phyloP scores from a whole-genome alignment of 92 coral and sea anemone species.

The Zoanthus gigantus region DNA sequence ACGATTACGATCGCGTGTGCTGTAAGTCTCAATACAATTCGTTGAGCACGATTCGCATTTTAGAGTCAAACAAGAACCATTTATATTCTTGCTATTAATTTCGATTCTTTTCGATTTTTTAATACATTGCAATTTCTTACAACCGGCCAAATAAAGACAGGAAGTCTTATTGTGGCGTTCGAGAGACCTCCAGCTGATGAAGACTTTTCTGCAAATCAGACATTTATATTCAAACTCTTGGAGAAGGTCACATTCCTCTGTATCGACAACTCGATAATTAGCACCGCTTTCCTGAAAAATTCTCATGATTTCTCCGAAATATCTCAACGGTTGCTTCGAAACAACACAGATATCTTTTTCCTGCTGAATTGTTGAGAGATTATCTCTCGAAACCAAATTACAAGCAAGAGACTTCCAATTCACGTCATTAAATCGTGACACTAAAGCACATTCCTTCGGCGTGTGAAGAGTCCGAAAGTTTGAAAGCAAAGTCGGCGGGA shows the following conservation, averaged over 20 bases:
- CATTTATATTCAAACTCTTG: conserved; percentile 75
- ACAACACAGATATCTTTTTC: conserved; percentile 63
- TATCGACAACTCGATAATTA: conserved; percentile 49
- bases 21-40: conserved; percentile 77
- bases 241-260: conserved; percentile 57
- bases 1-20: conserved; percentile 69
- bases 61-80: conserved; percentile 5
- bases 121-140: conserved; percentile 61
- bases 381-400: conserved; percentile 57
- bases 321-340: conserved; percentile 52
- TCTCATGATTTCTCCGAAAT: conserved; percentile 59
- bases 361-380: conserved; percentile 58
- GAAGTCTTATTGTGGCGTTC: conserved; percentile 73
- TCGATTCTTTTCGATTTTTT: conserved; percentile 20
- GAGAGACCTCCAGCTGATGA: conserved; percentile 61
- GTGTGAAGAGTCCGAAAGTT: conserved; percentile 79
- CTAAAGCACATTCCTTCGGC: conserved; percentile 63
- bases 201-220: conserved; percentile 72
- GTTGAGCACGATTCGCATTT: conserved; percentile 65
- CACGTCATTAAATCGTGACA: conserved; percentile 51
- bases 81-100: background rate
- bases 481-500: conserved; percentile 82
- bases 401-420: conserved; percentile 65
- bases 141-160: conserved; percentile 83
- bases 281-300: conserved; percentile 53